phyloP scores from a whole-genome alignment of 2,797 vertebrate genomes.

The Poeciliopsis presidionis region DNA sequence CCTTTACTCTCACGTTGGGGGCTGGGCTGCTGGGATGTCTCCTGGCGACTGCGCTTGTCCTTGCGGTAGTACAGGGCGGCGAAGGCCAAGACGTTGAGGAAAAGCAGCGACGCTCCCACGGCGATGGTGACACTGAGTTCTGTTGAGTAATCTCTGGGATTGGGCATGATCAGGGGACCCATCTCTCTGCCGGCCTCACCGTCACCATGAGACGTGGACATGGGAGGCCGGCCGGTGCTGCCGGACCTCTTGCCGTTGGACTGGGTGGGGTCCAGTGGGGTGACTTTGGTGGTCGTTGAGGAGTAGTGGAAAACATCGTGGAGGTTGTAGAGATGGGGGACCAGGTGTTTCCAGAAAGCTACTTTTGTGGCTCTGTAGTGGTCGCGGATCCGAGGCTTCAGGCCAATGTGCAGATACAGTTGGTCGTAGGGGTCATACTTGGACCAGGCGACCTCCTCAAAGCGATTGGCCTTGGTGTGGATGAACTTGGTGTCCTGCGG shows the following conservation, averaged over 20 bases:
- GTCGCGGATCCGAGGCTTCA: slow-evolving; percentile 96
- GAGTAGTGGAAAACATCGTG: slow-evolving; percentile 99
- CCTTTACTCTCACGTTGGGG: slow-evolving; percentile 85
- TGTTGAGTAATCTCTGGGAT: slow-evolving; percentile 97
- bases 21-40: slow-evolving; percentile 92
- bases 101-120: slow-evolving; percentile 95
- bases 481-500: slow-evolving; percentile 99
- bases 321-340: slow-evolving; percentile 97
- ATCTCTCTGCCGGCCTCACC: slow-evolving; percentile 82
- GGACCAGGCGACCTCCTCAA: slow-evolving; percentile 98
- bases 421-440: slow-evolving; percentile 98
- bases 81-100: slow-evolving; percentile 97
- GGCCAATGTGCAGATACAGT: slow-evolving; percentile 95
- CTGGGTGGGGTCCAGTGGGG: slow-evolving; percentile 93
- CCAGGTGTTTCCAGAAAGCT: slow-evolving; percentile 99
- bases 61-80: slow-evolving; percentile 98
- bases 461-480: slow-evolving; percentile 98
- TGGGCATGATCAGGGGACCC: slow-evolving; percentile 92
- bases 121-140: slow-evolving; percentile 99
- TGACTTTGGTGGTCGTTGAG: slow-evolving; percentile 98
- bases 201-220: slow-evolving; percentile 88
- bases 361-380: slow-evolving; percentile 99
- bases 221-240: slow-evolving; percentile 91
- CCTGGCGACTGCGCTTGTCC: slow-evolving; percentile 94
- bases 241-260: slow-evolving; percentile 86